Evolutionary conservation across 2,888 invertebrate genomes (phyloP), one percentile per base, ranked within the genome.

Genomic region (Acronicta aceris): DNA sequence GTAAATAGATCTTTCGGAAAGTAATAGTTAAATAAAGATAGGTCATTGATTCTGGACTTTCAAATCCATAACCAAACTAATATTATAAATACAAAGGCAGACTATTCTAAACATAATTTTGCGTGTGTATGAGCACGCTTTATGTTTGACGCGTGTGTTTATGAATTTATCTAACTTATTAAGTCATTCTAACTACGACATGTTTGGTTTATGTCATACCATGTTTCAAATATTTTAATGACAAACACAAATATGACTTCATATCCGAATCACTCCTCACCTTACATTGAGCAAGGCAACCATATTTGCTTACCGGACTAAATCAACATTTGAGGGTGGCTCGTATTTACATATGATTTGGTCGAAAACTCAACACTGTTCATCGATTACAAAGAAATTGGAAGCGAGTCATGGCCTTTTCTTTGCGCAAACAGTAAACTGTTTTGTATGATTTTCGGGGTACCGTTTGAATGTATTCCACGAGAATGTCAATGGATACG

Each of bases 311-410:
- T 42, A 38, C 48, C 50, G 57, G 63, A 75, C 78, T 75, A 64
- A 75, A 56, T 58, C 71, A 75, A 78, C 55, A 64, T 41, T 21
- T 9, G 49, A 51, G 41, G 49, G 51, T 50, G 42, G 40, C 15
- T 45, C 51, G 30, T 72, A 65, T 76, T 76, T 78, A 78, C 74
- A 72, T 76, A 78, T 66, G 65, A 76, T 78, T 76, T 72, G 61
- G 49, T 53, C 68, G 59, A 42, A 55, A 75, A 64, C 48, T 62
- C 65, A 21, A 43, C 53, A 60, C 58, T 27, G 57, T 59, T 65
- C 40, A 60, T 65, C 76, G 73, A 78, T 76, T 78, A 76, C 76
- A 72, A 76, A 76, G 69, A 76, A 76, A 76, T 65, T 78, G 76
- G 60, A 64, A 75, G 56, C 50, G 65, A 61, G 50, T 57, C 56